Base-by-base conservation (phyloP, 1,140 invertebrate genomes). In the Anagrus nilaparvatae region DNA sequence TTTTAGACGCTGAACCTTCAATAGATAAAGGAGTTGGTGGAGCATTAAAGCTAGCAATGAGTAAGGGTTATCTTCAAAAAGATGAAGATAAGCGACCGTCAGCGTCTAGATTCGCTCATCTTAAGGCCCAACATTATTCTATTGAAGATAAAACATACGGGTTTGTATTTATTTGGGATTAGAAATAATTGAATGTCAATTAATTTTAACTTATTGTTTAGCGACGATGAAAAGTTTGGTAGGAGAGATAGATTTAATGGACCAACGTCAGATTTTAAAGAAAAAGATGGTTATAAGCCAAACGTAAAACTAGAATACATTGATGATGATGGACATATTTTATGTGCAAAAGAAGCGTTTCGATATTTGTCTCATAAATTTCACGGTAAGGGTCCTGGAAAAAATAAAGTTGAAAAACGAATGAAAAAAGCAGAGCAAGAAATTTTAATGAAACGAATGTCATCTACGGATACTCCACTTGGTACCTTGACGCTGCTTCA, bases 371-470 rank as follows among this genome's bases (percentile, higher is more conserved):
- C 89, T 13, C 94, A 98, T 62, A 95, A 97, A 67, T 99, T 99
- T 65, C 97, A 99, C 71, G 97, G 97, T 16, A 99, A 99, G 74
- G 94, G 93, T 13, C 92, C 94, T 7, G 95, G 96, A 32, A 99
- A 99, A 65, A 98, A 97, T 71, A 99, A 99, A 70, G 78, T 81
- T 53, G 97, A 99, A 62, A 99, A 99, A 65, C 75, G 95, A 56
- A 81, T 91, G 66, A 95, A 96, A 61, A 97, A 99, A 68, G 71
- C 80, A 43, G 84, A 95, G 56, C 93, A 97, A 65, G 90, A 95
- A 67, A 84, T 84, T 76, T 64, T 97, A 47, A 93, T 99, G 88
- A 94, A 94, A 61, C 86, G 93, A 58, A 99, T 98, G 94, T 97
- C 90, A 55, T 97, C 93, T 7, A 96, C 90, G 5, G 96, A 99